A percentile compares a stretch with the other conserved stretches of the same genome.
Conservation (phyloP, 1,140 invertebrate genomes). For the Brachionus paranguensis region DNA sequence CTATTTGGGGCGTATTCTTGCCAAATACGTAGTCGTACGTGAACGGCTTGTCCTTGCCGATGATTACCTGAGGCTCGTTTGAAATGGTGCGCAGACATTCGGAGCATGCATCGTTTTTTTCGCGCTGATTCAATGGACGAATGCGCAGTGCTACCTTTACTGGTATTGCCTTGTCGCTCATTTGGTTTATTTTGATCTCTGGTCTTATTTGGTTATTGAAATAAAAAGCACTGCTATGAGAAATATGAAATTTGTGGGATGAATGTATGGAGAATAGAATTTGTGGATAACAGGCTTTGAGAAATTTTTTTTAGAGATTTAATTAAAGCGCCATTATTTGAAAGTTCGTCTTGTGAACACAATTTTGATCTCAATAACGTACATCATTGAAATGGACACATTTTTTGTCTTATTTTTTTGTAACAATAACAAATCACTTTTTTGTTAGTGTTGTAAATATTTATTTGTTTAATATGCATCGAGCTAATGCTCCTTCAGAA, state of each 20-base stretch:
- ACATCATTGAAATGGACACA: background rate
- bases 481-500: too few species aligned
- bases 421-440: too few species aligned
- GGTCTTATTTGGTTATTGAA: too few species aligned
- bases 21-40: constrained; percentile 81
- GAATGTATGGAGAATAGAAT: background rate
- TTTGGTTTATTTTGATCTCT: background rate
- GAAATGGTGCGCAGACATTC: constrained; percentile 47
- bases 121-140: constrained; percentile 68
- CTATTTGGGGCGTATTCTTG: constrained; percentile 63
- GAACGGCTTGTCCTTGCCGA: constrained; percentile 78
- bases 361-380: background rate
- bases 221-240: background rate
- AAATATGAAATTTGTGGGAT: background rate
- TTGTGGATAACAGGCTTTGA: background rate
- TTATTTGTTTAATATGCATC: too few species aligned
- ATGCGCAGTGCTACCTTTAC: constrained; percentile 69
- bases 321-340: background rate
- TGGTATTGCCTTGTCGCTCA: constrained; percentile 30
- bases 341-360: background rate
- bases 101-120: constrained; percentile 57
- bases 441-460: too few species aligned
- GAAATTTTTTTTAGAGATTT: background rate
- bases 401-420: background rate
- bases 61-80: constrained; percentile 52